Evolutionary conservation across 2,888 invertebrate species (phyloP), one percentile per base, ranked within the genome.

Genomic region (Agonopterix heracliana): DNA sequence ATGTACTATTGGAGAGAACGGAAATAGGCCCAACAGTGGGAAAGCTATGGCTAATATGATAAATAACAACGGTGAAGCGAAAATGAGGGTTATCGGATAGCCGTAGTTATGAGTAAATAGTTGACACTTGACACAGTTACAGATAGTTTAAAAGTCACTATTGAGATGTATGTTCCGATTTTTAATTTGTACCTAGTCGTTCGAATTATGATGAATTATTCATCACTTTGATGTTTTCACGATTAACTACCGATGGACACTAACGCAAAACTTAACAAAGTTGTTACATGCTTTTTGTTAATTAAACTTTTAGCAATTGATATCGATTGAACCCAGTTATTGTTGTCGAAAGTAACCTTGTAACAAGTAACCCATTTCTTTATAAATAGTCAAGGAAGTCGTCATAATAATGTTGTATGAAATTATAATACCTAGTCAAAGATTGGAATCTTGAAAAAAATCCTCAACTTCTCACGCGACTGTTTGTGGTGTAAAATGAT

Each of bases 271-370:
- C 8, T 12, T 9, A 38, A 5, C 14, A 42, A 34, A 36, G 11
- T 38, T 38, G 11, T 38, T 38, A 12, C 42, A 47, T 17, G n/a
- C 11, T 26, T 38, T 44, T 26, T 26, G 26, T 5, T 26, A 26
- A 3, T 26, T 5, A 26, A 5, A 26, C 26, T 5, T 26, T 43
- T 14, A 36, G 17, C 47, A 47, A 44, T 47, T 47, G 14, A 12
- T 9, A 48, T 46, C 48, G 51, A 42, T 43, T 48, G n/a, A 10
- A 5, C 9, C 11, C 1, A n/a, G 3, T 8, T 10, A 41, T 48
- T 48, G 45, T 49, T 35, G 45, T 49, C 46, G 38, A 42, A 41
- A 45, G n/a, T 42, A 47, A 51, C 55, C 56, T 54, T 52, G 56
- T n/a, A n/a, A 11, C 8, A 14, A 10, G 38, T 51, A 51, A 54